These are phyloP conservation scores for Drosophila limbata DNA, from an alignment of 2,888 invertebrate genomes.

Conservation along the genomic window DNA sequence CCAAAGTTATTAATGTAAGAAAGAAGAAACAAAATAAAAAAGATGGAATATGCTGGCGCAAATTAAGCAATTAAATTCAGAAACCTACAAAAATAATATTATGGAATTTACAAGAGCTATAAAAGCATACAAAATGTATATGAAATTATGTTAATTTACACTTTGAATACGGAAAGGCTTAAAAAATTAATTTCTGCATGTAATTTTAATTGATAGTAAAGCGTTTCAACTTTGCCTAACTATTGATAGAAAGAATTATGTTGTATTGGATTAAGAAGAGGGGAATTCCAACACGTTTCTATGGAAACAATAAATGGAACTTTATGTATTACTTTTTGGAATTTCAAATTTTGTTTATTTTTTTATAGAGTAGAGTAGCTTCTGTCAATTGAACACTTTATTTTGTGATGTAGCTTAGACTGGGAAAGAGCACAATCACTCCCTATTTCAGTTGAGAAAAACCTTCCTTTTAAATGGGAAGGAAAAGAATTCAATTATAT, in stretches of 20 bases:
- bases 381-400: neutral
- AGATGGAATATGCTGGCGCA: slow-evolving; percentile 55
- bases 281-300: neutral
- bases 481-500: too few species aligned
- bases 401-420: neutral
- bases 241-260: neutral
- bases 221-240: neutral
- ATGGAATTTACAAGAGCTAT: slow-evolving; percentile 49
- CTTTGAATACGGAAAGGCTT: slow-evolving; percentile 37
- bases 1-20: slow-evolving; percentile 48
- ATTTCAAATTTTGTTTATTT: neutral
- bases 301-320: neutral
- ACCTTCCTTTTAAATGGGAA: too few species aligned
- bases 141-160: slow-evolving; percentile 60
- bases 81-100: slow-evolving; percentile 23
- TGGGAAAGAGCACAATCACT: neutral
- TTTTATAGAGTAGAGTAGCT: neutral
- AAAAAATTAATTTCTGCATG: slow-evolving; percentile 54
- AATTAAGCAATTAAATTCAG: slow-evolving; percentile 67
- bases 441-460: neutral
- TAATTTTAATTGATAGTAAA: slow-evolving; percentile 55
- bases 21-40: neutral
- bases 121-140: slow-evolving; percentile 27
- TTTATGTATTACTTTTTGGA: neutral
- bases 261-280: too few species aligned